Base-by-base conservation (phyloP, 2,888 invertebrate species). In the Aquatica leii region DNA sequence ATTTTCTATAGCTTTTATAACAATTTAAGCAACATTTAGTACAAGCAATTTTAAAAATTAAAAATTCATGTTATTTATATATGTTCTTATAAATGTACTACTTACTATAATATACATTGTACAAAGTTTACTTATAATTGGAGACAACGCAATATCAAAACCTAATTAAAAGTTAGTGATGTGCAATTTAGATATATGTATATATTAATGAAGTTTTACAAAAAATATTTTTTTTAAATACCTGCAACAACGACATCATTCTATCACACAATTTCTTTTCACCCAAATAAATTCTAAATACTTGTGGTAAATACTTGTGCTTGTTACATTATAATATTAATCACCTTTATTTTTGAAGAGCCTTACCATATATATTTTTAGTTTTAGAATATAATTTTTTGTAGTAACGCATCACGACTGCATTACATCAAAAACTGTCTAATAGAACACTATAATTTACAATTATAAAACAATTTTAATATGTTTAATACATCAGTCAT, bases 401-500 rank as follows among this genome's bases (percentile, higher is more conserved):
- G 51, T 46, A 54, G 62, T 59, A 24, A 54, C 12, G 9, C 41
- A 12, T 50, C 20, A 43, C 31, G 50, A 35, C 51, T 46, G 59
- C 51, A 55, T 55, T 49, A 41, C 55, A 54, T 46, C 55, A 55
- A 59, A 63, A 50, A 55, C 14, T 62, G 49, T 24, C 31, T 63
- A 59, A 50, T 50, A 55, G 53, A 46, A 53, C 54, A 59, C 62
- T 66, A 59, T 59, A 57, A 61, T 59, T 66, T 66, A 62, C 59
- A 66, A 62, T 54, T 59, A 56, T 53, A 59, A 66, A 62, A 62
- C 65, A 65, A 62, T 31, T 65, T 61, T 50, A 58, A 65, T 58
- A 61, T 58, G 58, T 61, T 54, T 58, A 65, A 60, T 65, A 61
- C 55, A 59, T 66, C 66, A 66, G 66, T 66, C 66, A 66, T 66